These are phyloP conservation scores for Spea multiplicata DNA, from an alignment of 2,113 vertebrate species.

Conservation along the genomic window DNA sequence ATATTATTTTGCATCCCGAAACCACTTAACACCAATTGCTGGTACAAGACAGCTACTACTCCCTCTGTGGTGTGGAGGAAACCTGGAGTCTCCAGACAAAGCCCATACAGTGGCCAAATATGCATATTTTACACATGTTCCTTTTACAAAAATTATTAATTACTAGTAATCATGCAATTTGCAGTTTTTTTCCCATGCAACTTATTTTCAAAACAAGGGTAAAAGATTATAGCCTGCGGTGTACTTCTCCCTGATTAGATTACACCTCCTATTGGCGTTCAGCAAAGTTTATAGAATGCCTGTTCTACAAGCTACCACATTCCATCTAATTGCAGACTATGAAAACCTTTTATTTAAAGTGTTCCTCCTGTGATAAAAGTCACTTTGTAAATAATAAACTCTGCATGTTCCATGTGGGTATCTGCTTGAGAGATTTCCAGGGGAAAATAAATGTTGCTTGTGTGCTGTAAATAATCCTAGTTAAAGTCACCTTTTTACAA, in stretches of 20 bases:
- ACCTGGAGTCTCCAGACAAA: too few relatives aligned
- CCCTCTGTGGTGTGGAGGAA: too few relatives aligned
- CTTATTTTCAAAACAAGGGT: not conserved
- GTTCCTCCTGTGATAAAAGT: constrained; percentile 45
- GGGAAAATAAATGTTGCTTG: constrained; percentile 27
- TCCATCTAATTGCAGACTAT: constrained; percentile 38
- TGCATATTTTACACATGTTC: too few relatives aligned
- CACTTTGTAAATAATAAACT: constrained; percentile 40
- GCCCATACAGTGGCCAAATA: too few relatives aligned
- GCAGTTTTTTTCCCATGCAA: not conserved
- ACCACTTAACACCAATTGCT: too few relatives aligned
- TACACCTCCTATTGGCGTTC: constrained; percentile 16
- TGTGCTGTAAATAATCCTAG: constrained; percentile 37
- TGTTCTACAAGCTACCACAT: constrained; percentile 22
- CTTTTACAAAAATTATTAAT: too few relatives aligned
- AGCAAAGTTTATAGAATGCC: constrained; percentile 25
- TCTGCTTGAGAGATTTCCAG: constrained; percentile 28
- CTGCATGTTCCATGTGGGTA: constrained; percentile 36
- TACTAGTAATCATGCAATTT: too few relatives aligned
- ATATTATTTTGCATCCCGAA: too few relatives aligned
- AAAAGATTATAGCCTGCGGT: constrained; percentile 25
- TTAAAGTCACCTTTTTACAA: constrained; percentile 46
- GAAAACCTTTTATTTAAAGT: constrained; percentile 38
- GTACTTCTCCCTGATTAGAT: constrained; percentile 5
- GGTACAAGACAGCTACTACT: too few relatives aligned